These are phyloP conservation scores for Vesta saturnalis DNA, from an alignment of 2,888 invertebrate genomes.

Conservation along the genomic window DNA sequence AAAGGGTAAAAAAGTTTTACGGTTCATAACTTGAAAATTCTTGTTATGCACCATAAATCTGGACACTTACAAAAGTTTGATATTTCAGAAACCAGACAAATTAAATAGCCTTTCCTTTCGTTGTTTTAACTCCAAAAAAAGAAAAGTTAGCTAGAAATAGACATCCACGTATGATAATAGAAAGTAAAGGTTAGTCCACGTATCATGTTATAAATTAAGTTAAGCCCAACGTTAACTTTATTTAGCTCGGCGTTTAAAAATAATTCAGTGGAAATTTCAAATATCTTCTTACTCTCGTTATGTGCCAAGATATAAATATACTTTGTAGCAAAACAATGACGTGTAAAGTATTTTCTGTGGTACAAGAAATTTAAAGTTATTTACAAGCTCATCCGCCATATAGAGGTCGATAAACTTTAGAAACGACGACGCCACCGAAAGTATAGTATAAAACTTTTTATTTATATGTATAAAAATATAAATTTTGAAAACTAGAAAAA, in stretches of 20 bases:
- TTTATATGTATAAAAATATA: background rate
- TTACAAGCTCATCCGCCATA: slow-evolving; percentile 22
- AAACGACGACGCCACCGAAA: slow-evolving; percentile 13
- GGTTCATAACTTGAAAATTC: background rate
- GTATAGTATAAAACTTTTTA: too few species aligned
- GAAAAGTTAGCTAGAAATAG: slow-evolving; percentile 3
- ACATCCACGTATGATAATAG: slow-evolving; percentile 4
- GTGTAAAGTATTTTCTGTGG: slow-evolving; percentile 20
- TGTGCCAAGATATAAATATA: slow-evolving; percentile 30
- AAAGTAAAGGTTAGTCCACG: slow-evolving; percentile 9
- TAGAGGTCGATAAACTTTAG: slow-evolving; percentile 21
- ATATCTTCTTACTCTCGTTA: slow-evolving; percentile 24
- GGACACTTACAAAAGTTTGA: background rate
- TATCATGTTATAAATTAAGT: slow-evolving; percentile 1
- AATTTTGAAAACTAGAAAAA: slow-evolving; percentile 1
- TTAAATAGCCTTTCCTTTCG: background rate
- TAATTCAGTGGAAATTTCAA: slow-evolving; percentile 27
- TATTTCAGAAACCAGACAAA: background rate
- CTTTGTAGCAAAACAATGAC: slow-evolving; percentile 29
- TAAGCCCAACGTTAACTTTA: slow-evolving; percentile 10
- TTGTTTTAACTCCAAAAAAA: background rate
- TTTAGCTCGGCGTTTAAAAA: slow-evolving; percentile 19
- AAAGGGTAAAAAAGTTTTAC: background rate
- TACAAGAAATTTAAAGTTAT: slow-evolving; percentile 24
- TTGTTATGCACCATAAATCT: background rate